Percentiles rank a stretch among this genome's conserved stretches.
Evolutionary conservation across 1,140 invertebrate genomes (phyloP).

Genomic region (Hyphantria cunea): DNA sequence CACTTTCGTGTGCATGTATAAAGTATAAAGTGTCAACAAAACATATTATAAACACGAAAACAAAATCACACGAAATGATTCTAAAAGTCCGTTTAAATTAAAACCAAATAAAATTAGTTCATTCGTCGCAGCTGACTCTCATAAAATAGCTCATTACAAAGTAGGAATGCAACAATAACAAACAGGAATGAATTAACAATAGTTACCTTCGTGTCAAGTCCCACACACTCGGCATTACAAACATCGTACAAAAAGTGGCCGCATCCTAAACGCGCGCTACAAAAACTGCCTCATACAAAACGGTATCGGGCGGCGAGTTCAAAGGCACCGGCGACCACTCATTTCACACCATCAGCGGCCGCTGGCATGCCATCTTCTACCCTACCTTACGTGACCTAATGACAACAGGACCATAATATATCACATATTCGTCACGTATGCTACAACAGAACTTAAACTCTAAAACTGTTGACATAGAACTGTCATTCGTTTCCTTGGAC

Average conservation of each 20-base stretch:
- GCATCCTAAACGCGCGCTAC: constrained; percentile 67
- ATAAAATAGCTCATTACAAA: constrained; percentile 51
- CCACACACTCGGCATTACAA: constrained; percentile 77
- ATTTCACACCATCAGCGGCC: constrained; percentile 70
- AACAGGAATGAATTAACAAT: constrained; percentile 71
- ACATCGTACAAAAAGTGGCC: constrained; percentile 69
- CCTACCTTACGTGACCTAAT: constrained; percentile 69
- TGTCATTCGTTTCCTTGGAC: constrained; percentile 12
- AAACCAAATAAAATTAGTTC: constrained; percentile 45
- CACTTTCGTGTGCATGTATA: constrained; percentile 2
- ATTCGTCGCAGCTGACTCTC: constrained; percentile 22
- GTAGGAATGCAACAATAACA: constrained; percentile 65
- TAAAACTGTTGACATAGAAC: constrained; percentile 25
- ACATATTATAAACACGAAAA: background rate
- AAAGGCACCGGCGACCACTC: constrained; percentile 59
- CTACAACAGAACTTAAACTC: constrained; percentile 36
- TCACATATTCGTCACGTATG: constrained; percentile 29
- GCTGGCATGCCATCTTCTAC: constrained; percentile 42
- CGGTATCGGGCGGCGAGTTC: constrained; percentile 69
- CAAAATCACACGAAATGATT: background rate
- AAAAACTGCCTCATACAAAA: constrained; percentile 67
- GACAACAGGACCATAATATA: constrained; percentile 53
- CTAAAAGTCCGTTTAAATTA: background rate
- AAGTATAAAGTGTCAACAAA: background rate
- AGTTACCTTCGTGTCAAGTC: constrained; percentile 76